Conservation (phyloP, 2,113 vertebrate species). For the Heptranchias perlo region DNA sequence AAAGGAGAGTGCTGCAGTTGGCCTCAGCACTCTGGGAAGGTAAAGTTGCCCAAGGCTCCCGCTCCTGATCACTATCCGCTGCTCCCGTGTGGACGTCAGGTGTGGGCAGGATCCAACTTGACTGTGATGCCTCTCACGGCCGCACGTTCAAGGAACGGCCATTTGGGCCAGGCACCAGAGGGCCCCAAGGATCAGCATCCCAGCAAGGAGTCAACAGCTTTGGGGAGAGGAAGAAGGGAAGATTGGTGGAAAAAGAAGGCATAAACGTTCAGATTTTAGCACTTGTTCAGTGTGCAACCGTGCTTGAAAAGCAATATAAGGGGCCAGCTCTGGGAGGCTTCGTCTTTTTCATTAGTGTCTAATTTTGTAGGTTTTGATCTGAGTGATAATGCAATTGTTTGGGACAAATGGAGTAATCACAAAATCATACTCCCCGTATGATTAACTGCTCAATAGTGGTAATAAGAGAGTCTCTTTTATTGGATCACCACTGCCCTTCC, state of each 20-base stretch:
- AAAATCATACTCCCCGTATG: constrained; percentile 13
- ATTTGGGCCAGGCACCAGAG: neutral
- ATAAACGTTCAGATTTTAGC: neutral
- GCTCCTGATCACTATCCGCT: neutral
- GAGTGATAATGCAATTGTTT: constrained; percentile 31
- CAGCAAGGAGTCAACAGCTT: neutral
- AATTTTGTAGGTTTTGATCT: constrained; percentile 24
- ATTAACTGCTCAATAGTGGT: constrained; percentile 27
- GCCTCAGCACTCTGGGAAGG: neutral
- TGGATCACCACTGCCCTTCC: constrained; percentile 29
- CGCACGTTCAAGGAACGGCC: neutral
- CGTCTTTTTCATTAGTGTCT: constrained; percentile 31
- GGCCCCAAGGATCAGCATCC: neutral
- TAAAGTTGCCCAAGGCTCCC: neutral
- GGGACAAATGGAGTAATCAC: constrained; percentile 29
- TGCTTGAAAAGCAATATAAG: constrained; percentile 5
- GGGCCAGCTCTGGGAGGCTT: neutral
- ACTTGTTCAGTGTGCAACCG: neutral
- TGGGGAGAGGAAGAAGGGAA: neutral
- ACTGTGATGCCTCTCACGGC: neutral
- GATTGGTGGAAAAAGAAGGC: neutral
- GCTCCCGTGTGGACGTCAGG: neutral
- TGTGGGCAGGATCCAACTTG: neutral
- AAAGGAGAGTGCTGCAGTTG: neutral
- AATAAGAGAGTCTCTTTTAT: constrained; percentile 28